phyloP scores from a whole-genome alignment of 2,113 vertebrate species.

The Mobula hypostoma region DNA sequence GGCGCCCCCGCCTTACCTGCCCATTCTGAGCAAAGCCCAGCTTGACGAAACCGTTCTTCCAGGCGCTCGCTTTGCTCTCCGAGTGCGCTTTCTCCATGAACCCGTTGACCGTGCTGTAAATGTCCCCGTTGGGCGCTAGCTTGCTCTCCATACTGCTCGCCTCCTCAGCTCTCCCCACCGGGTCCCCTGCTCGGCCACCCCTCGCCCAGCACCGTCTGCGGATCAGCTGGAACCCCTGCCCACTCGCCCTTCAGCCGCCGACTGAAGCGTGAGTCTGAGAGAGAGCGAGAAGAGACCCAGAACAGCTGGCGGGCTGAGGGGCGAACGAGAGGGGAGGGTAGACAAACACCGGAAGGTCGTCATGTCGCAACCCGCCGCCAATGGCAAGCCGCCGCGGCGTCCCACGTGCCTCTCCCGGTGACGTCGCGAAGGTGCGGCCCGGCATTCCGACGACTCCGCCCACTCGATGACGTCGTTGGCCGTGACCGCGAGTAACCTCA shows the following conservation, averaged over 20 bases:
- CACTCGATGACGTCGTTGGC: neutral
- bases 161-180: neutral
- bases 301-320: neutral
- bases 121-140: constrained; percentile 15
- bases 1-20: neutral
- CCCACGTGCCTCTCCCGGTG: neutral
- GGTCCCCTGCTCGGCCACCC: neutral
- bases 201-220: too few relatives aligned
- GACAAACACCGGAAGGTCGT: neutral
- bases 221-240: too few relatives aligned
- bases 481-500: neutral
- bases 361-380: neutral
- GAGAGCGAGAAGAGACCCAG: neutral
- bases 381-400: neutral
- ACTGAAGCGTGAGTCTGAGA: neutral
- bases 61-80: neutral
- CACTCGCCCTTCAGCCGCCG: neutral
- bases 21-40: neutral
- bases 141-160: constrained; percentile 8
- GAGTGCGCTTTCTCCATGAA: constrained; percentile 21
- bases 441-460: neutral
- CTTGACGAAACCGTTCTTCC: constrained; percentile 23
- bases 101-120: constrained; percentile 24
- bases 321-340: neutral
- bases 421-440: neutral